phyloP scores from a whole-genome alignment of 2,888 invertebrate genomes.

The Lagria hirta region DNA sequence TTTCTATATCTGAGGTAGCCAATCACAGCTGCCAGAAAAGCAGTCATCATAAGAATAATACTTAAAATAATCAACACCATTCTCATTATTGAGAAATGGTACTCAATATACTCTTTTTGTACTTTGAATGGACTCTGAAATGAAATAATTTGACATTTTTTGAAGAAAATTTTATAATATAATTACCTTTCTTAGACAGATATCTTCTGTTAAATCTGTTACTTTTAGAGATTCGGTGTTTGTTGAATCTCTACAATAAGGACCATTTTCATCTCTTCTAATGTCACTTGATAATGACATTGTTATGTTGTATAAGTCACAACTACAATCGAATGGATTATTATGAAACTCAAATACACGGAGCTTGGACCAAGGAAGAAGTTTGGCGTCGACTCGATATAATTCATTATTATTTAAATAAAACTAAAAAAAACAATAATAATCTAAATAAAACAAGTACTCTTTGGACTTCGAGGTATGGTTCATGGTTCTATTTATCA shows the following conservation, averaged over 20 bases:
- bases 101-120: conserved; percentile 14
- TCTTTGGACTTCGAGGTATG: background rate
- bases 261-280: conserved; percentile 39
- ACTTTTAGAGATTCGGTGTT: conserved; percentile 34
- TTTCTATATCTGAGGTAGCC: conserved; percentile 41
- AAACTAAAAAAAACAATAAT: conserved; percentile 54
- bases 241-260: conserved; percentile 42
- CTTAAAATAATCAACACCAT: conserved; percentile 41
- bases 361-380: conserved; percentile 61
- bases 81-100: conserved; percentile 39
- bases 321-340: conserved; percentile 69
- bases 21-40: conserved; percentile 38
- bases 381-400: conserved; percentile 57
- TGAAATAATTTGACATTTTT: background rate
- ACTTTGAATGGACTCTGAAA: conserved; percentile 2
- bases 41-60: conserved; percentile 35
- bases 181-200: conserved; percentile 34
- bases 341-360: conserved; percentile 60
- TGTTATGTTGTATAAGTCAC: conserved; percentile 53
- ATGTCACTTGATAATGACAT: conserved; percentile 37
- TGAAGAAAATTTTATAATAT: conserved; percentile 4
- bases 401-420: conserved; percentile 66
- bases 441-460: conserved; percentile 5
- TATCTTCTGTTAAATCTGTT: conserved; percentile 35
- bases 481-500: background rate